These are phyloP conservation scores for Butorides virescens DNA, from an alignment of 2,113 vertebrate genomes.

Conservation along the genomic window DNA sequence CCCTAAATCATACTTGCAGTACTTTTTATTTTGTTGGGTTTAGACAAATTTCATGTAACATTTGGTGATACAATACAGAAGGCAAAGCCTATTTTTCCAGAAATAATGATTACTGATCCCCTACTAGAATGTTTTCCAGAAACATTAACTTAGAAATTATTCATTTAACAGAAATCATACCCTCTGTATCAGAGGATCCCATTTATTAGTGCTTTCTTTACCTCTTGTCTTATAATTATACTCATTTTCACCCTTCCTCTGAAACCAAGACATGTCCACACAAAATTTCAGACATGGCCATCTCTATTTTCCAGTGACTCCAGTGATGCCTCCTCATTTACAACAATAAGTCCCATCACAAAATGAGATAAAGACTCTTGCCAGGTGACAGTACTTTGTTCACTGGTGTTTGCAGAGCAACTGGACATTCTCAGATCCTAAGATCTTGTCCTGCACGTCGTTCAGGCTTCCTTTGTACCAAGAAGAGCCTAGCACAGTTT, in stretches of 20 bases:
- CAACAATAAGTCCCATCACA: background rate
- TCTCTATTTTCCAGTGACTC: background rate
- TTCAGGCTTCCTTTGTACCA: background rate
- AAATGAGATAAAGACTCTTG: background rate
- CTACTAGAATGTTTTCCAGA: background rate
- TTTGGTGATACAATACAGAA: background rate
- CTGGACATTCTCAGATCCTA: background rate
- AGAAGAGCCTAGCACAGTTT: background rate
- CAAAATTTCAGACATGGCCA: background rate
- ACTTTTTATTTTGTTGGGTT: background rate
- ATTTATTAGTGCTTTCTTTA: background rate
- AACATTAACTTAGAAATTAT: background rate
- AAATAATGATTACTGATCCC: background rate
- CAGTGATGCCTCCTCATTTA: background rate
- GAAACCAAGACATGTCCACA: background rate
- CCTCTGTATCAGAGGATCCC: background rate
- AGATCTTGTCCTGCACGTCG: rapidly evolving
- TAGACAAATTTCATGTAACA: background rate
- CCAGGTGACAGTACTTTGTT: background rate
- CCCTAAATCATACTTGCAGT: background rate
- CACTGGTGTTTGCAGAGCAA: background rate
- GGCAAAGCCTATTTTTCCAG: background rate
- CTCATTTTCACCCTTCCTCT: background rate
- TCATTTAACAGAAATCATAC: background rate
- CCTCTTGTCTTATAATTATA: background rate